Evolutionary conservation across 2,888 invertebrate genomes (phyloP).

Genomic region (Clunio marinus): DNA sequence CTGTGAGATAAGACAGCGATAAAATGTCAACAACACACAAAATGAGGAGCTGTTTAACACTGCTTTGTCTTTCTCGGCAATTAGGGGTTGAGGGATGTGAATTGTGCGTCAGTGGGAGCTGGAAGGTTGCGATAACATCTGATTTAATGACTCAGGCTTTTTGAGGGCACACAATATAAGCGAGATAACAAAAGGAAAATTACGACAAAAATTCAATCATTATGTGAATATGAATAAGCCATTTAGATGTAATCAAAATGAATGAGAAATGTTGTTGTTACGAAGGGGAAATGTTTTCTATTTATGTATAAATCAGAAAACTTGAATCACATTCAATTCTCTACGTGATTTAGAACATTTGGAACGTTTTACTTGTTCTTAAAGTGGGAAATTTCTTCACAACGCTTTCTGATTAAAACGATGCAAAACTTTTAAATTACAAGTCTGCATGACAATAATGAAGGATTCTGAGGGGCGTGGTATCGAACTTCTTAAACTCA

Average conservation of each 20-base stretch:
- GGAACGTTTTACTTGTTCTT: not conserved
- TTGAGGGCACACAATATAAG: not conserved
- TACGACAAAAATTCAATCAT: conserved; percentile 1
- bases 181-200: not conserved
- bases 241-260: conserved; percentile 5
- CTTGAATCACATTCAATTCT: conserved; percentile 26
- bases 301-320: not conserved
- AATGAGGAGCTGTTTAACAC: not conserved
- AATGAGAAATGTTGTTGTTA: not conserved
- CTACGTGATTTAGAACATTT: conserved; percentile 13
- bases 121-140: conserved; percentile 13
- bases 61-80: not conserved
- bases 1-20: conserved; percentile 19
- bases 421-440: no score
- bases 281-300: not conserved
- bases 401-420: no score
- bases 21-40: conserved; percentile 23
- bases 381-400: no score
- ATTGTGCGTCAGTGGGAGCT: not conserved
- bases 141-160: conserved; percentile 16
- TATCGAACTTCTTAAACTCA: no score
- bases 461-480: no score
- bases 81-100: not conserved
- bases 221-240: conserved; percentile 13
- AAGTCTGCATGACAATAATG: no score